phyloP scores from a whole-genome alignment of 2,797 vertebrate species.

The Acridotheres tristis region DNA sequence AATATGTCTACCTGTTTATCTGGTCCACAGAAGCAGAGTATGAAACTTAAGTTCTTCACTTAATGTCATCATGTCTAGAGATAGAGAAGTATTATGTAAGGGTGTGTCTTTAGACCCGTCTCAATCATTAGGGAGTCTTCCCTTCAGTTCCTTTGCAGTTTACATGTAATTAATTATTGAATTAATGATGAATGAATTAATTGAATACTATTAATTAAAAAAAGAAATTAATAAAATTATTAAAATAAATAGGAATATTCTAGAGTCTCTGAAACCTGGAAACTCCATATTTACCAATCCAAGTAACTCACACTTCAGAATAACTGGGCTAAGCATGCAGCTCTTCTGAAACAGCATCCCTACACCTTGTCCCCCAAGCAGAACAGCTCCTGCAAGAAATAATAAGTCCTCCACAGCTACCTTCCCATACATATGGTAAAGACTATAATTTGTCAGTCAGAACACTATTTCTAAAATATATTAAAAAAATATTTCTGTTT shows the following conservation, averaged over 20 bases:
- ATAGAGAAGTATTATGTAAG: neutral
- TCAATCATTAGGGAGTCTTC: neutral
- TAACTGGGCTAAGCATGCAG: neutral
- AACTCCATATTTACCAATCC: neutral
- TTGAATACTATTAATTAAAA: neutral
- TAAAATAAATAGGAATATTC: neutral
- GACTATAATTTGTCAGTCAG: neutral
- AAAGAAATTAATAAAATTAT: neutral
- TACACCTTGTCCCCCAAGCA: rapidly evolving
- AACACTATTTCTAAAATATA: neutral
- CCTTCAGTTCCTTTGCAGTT: neutral
- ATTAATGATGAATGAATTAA: too few relatives aligned
- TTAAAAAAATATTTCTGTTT: neutral
- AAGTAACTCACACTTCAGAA: neutral
- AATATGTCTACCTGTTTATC: neutral
- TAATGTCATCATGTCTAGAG: neutral
- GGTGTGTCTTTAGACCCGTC: neutral
- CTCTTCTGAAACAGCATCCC: neutral
- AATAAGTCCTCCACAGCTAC: neutral
- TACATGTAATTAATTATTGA: neutral
- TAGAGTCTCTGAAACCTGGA: neutral
- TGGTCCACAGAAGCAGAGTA: neutral
- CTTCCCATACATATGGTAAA: neutral
- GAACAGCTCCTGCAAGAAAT: neutral
- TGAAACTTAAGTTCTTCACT: neutral